Base-by-base conservation (phyloP, 1,140 invertebrate genomes). In the Brachionus calyciflorus region DNA sequence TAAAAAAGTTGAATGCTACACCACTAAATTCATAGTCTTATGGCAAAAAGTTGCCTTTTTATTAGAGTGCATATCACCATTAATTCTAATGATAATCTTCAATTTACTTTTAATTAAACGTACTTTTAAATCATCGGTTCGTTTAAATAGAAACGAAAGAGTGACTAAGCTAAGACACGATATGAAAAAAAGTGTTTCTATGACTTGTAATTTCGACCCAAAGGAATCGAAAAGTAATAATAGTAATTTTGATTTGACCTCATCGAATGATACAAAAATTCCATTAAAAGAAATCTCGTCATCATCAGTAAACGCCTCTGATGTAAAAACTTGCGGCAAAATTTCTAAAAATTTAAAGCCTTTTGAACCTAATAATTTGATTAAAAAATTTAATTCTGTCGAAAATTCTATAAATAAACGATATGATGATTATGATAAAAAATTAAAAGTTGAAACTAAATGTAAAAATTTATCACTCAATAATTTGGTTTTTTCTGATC, bases 11-110 rank as follows among this genome's bases (percentile, higher is more conserved):
- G 69, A 73, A 21, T 73, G 69, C 19, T 73, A 73, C 69, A 73
- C 69, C 9, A 73, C 46, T n/a, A 55, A 51, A 37, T 73, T 51
- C 19, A 73, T 73, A 0, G 40, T 73, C 28, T 73, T 51, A 1
- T 73, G 69, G 69, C 69, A 73, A 55, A 49, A 55, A 55, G 30
- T 73, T 17, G 46, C 69, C 30, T 73, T 73, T 24, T 28, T 51
- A 12, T 17, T 73, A 33, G 69, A 73, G 40, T 73, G 69, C 19
- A 19, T 73, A 3, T 55, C 51, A n/a, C 69, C 69, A 30, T 30
- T 73, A 6, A 30, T 55, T 17, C 69, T 73, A 30, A 73, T 73
- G 69, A 12, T 73, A 40, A 9, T 73, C 12, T 73, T 73, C 19
- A 73, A 73, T 51, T 49, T 33, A 30, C 19, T 73, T 1, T 41